Evolutionary conservation across 2,888 invertebrate species (phyloP), one percentile per base, ranked within the genome.

Genomic region (Sarcophaga caerulescens): DNA sequence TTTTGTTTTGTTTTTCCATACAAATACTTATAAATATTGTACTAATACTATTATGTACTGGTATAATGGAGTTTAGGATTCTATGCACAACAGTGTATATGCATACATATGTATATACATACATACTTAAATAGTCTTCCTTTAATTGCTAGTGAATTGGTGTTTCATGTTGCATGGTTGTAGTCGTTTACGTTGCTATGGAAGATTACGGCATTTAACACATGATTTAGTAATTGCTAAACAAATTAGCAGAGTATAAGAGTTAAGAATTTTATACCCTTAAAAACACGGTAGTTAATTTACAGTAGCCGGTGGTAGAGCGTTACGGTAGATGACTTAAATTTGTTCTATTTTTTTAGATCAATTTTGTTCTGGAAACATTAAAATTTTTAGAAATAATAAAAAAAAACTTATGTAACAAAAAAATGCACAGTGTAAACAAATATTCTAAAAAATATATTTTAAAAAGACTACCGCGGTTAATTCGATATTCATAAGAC

Each of bases 221-320:
- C 88, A 87, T 87, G 87, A 88, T 87, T 88, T 84, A 81, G 73
- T 85, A 85, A 87, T 85, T 86, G 76, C 75, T 84, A 25, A 84
- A 76, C 70, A 80, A 71, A 84, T 80, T 84, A 80, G 75, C 69
- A 79, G 19, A 63, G 17, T 17, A 47, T n/a, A 77, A 45, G 21
- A 66, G 62, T 44, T 52, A 21, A 74, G 62, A 82, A 47, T 52
- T 52, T 2, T 14, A 52, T 4, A 52, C 52, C 35, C 35, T 35
- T 35, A 35, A 8, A 35, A 35, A 35, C 35, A 35, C 35, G 35
- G 35, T 35, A 35, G 10, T 35, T 35, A 35, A 35, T 35, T 35
- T 35, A 35, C 35, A 35, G 35, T 35, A 10, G 8, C 8, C 35
- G 35, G 8, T 35, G 35, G 10, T 35, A 35, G 35, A 35, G 35